Conservation (phyloP, 1,140 invertebrate species). For the Drosophila tsacasi region DNA sequence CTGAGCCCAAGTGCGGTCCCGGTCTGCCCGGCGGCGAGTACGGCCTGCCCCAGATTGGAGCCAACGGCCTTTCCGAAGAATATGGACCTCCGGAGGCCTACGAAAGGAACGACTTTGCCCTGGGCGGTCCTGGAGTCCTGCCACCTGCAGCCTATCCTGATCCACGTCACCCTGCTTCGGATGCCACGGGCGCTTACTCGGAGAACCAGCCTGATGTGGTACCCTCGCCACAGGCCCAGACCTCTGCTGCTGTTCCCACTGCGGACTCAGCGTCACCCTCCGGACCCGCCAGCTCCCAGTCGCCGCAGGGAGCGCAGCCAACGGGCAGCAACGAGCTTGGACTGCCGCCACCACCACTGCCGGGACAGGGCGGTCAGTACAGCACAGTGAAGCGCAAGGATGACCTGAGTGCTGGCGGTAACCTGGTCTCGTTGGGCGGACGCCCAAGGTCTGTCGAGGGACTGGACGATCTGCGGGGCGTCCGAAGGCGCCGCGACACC, state of each 20-base stretch:
- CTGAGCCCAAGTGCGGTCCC: conserved; percentile 93
- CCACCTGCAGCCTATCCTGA: conserved; percentile 92
- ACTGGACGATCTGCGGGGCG: conserved; percentile 89
- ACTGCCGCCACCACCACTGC: conserved; percentile 92
- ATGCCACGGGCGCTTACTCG: conserved; percentile 90
- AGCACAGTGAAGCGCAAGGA: conserved; percentile 93
- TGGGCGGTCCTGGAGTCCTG: conserved; percentile 88
- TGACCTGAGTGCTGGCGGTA: conserved; percentile 90
- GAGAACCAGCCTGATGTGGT: conserved; percentile 93
- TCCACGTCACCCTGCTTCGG: conserved; percentile 93
- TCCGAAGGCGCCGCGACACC: conserved; percentile 87
- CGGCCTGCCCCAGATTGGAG: conserved; percentile 88
- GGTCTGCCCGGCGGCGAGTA: conserved; percentile 89
- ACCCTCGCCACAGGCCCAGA: conserved; percentile 91
- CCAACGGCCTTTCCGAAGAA: conserved; percentile 87
- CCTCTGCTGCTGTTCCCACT: conserved; percentile 85
- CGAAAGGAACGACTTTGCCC: conserved; percentile 90
- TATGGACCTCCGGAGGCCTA: conserved; percentile 88
- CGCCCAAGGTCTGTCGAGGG: conserved; percentile 93
- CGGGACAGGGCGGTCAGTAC: conserved; percentile 90
- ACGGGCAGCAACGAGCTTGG: conserved; percentile 87
- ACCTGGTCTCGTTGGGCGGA: conserved; percentile 92
- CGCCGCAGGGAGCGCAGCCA: conserved; percentile 86
- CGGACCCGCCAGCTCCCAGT: conserved; percentile 87
- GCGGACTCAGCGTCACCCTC: conserved; percentile 66